Percentiles rank a stretch among this genome's conserved stretches.
Evolutionary conservation across 2,888 invertebrate genomes (phyloP).

Genomic region (Drosophila melanosoma): DNA sequence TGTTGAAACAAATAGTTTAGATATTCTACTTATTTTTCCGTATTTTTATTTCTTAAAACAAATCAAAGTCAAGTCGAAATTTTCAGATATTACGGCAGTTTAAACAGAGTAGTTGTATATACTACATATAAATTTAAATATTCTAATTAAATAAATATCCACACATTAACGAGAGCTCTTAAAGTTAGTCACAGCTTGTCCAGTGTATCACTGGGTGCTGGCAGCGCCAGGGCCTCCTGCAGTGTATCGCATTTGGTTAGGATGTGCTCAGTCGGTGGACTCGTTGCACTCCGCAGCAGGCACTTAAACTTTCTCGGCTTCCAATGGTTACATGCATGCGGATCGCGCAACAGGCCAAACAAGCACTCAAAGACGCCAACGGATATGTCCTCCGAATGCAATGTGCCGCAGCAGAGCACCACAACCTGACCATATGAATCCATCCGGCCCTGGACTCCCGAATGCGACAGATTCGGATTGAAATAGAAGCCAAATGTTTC

Average conservation of each 20-base stretch:
- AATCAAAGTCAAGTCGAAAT: background rate
- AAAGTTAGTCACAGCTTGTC: constrained; percentile 43
- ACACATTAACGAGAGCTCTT: constrained; percentile 25
- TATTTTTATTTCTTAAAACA: background rate
- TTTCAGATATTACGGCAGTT: background rate
- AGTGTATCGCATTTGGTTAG: constrained; percentile 74
- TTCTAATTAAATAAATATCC: constrained; percentile 38
- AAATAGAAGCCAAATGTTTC: constrained; percentile 86
- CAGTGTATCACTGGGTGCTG: constrained; percentile 66
- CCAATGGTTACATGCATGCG: constrained; percentile 88
- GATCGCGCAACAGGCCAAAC: constrained; percentile 88
- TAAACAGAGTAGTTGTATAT: constrained; percentile 23
- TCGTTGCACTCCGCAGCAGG: constrained; percentile 83
- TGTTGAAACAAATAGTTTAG: background rate
- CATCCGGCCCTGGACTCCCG: constrained; percentile 87
- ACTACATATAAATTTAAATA: background rate
- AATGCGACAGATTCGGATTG: constrained; percentile 87
- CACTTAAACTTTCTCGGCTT: constrained; percentile 88
- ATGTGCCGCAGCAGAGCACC: constrained; percentile 88
- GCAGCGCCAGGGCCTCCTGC: constrained; percentile 67
- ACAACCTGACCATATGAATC: constrained; percentile 88
- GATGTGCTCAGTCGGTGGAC: constrained; percentile 63
- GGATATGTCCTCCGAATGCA: constrained; percentile 86
- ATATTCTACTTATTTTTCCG: background rate
- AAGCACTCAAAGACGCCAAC: constrained; percentile 89